Conservation (phyloP, 2,113 vertebrate genomes). For the Laticauda laticaudata region DNA sequence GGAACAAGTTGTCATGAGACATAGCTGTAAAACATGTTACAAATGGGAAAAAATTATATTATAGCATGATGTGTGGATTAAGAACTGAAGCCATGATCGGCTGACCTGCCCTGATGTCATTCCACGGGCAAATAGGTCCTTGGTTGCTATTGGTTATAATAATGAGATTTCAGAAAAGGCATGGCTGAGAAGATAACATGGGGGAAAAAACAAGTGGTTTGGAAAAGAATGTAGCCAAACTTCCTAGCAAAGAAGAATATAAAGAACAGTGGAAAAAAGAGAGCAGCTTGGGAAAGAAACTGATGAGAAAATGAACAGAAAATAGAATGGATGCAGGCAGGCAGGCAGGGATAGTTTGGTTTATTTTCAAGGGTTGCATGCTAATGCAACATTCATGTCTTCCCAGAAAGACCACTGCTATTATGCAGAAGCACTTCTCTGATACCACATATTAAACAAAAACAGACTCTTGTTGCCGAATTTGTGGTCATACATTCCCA, state of each 20-base stretch:
- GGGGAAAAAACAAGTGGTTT: neutral
- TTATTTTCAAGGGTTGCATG: neutral
- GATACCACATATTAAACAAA: neutral
- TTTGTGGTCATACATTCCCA: neutral
- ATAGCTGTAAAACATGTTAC: neutral
- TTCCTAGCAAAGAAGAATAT: neutral
- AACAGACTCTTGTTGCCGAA: neutral
- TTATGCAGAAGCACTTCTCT: neutral
- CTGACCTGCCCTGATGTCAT: neutral
- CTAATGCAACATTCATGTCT: neutral
- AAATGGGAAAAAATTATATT: neutral
- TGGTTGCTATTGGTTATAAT: neutral
- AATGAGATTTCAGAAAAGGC: neutral
- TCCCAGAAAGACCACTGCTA: conserved; percentile 10
- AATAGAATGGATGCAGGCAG: neutral
- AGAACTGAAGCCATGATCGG: neutral
- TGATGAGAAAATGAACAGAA: too few relatives aligned
- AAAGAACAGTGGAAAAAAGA: neutral
- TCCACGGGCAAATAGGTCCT: neutral
- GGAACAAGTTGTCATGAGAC: too few relatives aligned
- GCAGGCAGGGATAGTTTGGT: neutral
- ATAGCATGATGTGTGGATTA: neutral
- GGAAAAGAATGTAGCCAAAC: neutral
- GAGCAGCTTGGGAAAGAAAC: neutral
- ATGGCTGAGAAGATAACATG: neutral